phyloP scores from a whole-genome alignment of 1,140 invertebrate species.

The Luehdorfia chinensis region DNA sequence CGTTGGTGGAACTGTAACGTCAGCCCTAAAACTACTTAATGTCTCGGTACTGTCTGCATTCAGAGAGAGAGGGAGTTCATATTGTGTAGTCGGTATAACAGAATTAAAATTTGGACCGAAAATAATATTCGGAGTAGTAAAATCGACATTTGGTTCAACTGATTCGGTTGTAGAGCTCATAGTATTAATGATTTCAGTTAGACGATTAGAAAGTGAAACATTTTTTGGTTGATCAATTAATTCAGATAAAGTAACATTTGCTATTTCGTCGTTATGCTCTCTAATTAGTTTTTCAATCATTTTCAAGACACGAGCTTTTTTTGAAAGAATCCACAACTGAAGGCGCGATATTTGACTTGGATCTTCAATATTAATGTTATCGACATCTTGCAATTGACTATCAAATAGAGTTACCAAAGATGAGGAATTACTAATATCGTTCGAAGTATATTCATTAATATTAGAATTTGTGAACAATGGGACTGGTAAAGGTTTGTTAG shows the following conservation, averaged over 20 bases:
- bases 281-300: conserved; percentile 72
- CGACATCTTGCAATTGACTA: conserved; percentile 29
- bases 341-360: conserved; percentile 50
- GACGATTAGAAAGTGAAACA: conserved; percentile 46
- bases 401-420: conserved; percentile 19
- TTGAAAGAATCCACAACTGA: conserved; percentile 66
- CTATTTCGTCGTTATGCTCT: conserved; percentile 68
- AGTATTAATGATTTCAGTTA: conserved; percentile 58
- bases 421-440: conserved; percentile 1
- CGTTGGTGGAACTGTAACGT: conserved; percentile 3
- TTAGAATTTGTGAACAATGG: conserved; percentile 36
- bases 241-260: conserved; percentile 53
- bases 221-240: conserved; percentile 37
- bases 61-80: too few species aligned
- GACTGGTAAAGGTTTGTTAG: conserved; percentile 41
- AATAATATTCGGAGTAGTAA: conserved; percentile 21
- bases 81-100: conserved; percentile 24
- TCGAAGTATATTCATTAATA: conserved; percentile 15
- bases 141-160: conserved; percentile 30
- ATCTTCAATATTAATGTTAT: conserved; percentile 39
- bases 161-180: conserved; percentile 48
- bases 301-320: conserved; percentile 70
- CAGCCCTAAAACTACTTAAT: neutral
- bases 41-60: neutral
- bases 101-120: conserved; percentile 24